Percentiles rank a stretch among this genome's conserved stretches.
phyloP scores from a whole-genome alignment of 2,888 invertebrate species.

The Hypomecis punctinalis region DNA sequence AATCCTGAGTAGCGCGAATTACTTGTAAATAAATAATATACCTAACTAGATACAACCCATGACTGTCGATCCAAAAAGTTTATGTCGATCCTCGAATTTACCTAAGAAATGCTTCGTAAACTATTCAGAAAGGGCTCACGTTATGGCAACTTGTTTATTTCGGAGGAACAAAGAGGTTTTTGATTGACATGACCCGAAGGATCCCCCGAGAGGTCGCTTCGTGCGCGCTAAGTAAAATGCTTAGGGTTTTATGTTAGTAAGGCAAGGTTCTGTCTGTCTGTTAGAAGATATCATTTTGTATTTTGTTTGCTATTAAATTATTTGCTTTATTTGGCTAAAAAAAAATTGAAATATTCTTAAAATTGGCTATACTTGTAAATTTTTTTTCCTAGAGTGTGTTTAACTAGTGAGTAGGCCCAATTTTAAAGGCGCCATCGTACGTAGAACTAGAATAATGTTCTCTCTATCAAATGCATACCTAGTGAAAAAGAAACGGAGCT shows the following conservation, averaged over 20 bases:
- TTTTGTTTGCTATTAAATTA: not conserved
- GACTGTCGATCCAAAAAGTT: constrained; percentile 5
- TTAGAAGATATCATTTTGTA: constrained; percentile 17
- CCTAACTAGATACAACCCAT: not conserved
- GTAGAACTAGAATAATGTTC: too few relatives aligned
- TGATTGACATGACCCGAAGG: constrained; percentile 53
- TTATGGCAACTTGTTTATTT: constrained; percentile 52
- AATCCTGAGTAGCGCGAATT: too few relatives aligned
- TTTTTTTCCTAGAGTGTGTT: too few relatives aligned
- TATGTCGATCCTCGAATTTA: not conserved
- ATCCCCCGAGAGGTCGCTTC: constrained; percentile 46
- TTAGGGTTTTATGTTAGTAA: constrained; percentile 31
- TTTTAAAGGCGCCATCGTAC: too few relatives aligned
- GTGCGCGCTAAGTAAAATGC: constrained; percentile 34
- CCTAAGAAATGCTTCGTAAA: constrained; percentile 33
- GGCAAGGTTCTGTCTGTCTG: constrained; percentile 5
- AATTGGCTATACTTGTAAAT: too few relatives aligned
- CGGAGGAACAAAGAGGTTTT: constrained; percentile 58
- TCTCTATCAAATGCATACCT: too few relatives aligned
- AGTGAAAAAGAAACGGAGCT: too few relatives aligned
- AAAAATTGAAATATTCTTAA: too few relatives aligned
- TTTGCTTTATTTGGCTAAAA: too few relatives aligned
- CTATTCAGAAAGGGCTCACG: constrained; percentile 41
- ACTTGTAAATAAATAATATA: too few relatives aligned
- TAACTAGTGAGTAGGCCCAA: too few relatives aligned